Percentiles rank a stretch among this genome's conserved stretches.
phyloP scores from a whole-genome alignment of 2,888 invertebrate species.

The Cephus runcator region DNA sequence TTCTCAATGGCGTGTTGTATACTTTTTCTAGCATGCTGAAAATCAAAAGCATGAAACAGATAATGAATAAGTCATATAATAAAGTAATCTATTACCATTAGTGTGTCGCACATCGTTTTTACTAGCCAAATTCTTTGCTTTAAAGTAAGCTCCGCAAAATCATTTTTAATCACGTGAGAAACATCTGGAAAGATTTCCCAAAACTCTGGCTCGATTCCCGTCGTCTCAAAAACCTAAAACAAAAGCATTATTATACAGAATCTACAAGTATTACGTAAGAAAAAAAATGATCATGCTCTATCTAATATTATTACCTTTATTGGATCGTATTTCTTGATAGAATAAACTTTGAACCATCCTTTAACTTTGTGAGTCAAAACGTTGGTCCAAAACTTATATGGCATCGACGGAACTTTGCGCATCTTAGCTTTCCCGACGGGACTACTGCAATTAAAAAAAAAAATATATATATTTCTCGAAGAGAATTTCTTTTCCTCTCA shows the following conservation, averaged over 20 bases:
- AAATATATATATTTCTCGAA: neutral
- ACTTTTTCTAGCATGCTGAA: slow-evolving; percentile 68
- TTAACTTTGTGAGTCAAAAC: slow-evolving; percentile 65
- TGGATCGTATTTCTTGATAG: slow-evolving; percentile 2
- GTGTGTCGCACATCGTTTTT: slow-evolving; percentile 69
- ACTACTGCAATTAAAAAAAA: slow-evolving; percentile 46
- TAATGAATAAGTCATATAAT: neutral
- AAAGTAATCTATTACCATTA: slow-evolving; percentile 44
- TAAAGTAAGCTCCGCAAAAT: slow-evolving; percentile 68
- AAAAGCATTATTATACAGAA: slow-evolving; percentile 1
- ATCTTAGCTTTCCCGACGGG: slow-evolving; percentile 59
- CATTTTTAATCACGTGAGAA: slow-evolving; percentile 65
- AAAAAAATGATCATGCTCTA: neutral
- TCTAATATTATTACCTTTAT: neutral
- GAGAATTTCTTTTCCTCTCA: neutral
- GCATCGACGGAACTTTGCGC: slow-evolving; percentile 68
- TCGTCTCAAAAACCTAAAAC: slow-evolving; percentile 65
- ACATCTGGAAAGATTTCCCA: slow-evolving; percentile 68
- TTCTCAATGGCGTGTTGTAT: slow-evolving; percentile 67
- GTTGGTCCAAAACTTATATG: slow-evolving; percentile 70
- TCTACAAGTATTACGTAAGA: neutral
- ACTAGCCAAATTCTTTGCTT: slow-evolving; percentile 69
- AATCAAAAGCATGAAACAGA: slow-evolving; percentile 16
- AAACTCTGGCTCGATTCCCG: slow-evolving; percentile 69
- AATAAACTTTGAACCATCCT: slow-evolving; percentile 67